These are phyloP conservation scores for Tenualosa thibaudeaui DNA, from an alignment of 2,797 vertebrate genomes.

Conservation along the genomic window DNA sequence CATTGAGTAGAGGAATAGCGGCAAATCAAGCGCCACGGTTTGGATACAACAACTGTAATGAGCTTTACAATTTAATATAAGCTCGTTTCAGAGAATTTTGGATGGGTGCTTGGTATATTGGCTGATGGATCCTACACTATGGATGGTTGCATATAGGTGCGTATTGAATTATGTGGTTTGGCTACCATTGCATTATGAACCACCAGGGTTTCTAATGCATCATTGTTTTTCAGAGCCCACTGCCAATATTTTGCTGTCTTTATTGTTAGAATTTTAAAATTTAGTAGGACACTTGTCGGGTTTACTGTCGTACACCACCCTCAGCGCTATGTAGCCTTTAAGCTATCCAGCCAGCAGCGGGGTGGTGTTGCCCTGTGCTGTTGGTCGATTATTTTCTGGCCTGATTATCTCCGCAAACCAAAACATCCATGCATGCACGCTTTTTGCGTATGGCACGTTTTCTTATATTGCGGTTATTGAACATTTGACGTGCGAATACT, in stretches of 20 bases:
- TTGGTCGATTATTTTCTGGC: neutral
- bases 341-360: constrained; percentile 3
- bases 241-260: neutral
- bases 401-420: constrained; percentile 6
- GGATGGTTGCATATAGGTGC: constrained; percentile 76
- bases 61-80: constrained; percentile 48
- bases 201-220: neutral
- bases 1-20: constrained; percentile 60
- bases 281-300: constrained; percentile 17
- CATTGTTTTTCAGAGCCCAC: neutral
- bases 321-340: neutral
- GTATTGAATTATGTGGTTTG: constrained; percentile 46
- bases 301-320: constrained; percentile 18
- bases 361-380: constrained; percentile 6
- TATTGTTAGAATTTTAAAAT: neutral
- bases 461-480: neutral
- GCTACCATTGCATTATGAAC: neutral
- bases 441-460: neutral
- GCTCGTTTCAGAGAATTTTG: constrained; percentile 48
- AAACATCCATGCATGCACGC: neutral
- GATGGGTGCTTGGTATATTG: constrained; percentile 63
- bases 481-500: neutral
- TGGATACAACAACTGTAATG: constrained; percentile 50
- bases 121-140: constrained; percentile 76
- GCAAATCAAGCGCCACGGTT: constrained; percentile 32